Percentiles rank a stretch among this genome's conserved stretches.
phyloP scores from a whole-genome alignment of 2,888 invertebrate genomes.

The Drosophila peninsularis region DNA sequence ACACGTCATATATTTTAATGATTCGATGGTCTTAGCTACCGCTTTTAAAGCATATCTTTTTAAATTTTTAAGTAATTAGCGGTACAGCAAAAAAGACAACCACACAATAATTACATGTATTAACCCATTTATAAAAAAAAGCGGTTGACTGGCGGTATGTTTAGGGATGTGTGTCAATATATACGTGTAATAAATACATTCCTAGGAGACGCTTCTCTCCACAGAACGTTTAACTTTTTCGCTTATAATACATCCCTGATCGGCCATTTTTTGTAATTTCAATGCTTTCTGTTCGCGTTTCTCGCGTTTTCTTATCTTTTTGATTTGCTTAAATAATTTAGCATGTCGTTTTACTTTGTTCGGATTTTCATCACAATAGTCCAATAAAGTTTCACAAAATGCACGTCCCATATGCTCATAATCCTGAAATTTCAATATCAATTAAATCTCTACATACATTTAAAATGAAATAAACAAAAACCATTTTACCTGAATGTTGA shows the following conservation, averaged over 20 bases:
- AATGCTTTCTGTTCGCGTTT: slow-evolving; percentile 84
- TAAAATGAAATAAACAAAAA: background rate
- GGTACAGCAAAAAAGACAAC: slow-evolving; percentile 18
- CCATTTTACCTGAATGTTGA: slow-evolving; percentile 87
- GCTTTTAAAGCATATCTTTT: background rate
- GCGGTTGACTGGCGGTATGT: slow-evolving; percentile 22
- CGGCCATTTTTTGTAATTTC: slow-evolving; percentile 85
- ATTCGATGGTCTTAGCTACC: slow-evolving; percentile 26
- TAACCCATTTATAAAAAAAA: slow-evolving; percentile 23
- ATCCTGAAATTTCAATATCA: slow-evolving; percentile 85
- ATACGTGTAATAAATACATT: slow-evolving; percentile 31
- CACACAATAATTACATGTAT: slow-evolving; percentile 11
- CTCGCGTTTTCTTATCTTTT: slow-evolving; percentile 84
- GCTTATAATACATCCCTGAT: slow-evolving; percentile 84
- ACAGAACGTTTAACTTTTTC: slow-evolving; percentile 81
- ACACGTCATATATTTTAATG: slow-evolving; percentile 2
- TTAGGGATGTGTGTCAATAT: slow-evolving; percentile 10
- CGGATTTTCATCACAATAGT: slow-evolving; percentile 95
- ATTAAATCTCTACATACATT: background rate
- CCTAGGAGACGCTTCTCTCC: slow-evolving; percentile 83
- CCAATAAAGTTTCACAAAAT: slow-evolving; percentile 96
- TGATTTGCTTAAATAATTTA: slow-evolving; percentile 83
- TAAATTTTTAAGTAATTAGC: slow-evolving; percentile 7
- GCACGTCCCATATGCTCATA: slow-evolving; percentile 93
- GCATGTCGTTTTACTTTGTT: slow-evolving; percentile 88